Base-by-base conservation (phyloP, 2,797 vertebrate species). In the Telmatherina bonti region DNA sequence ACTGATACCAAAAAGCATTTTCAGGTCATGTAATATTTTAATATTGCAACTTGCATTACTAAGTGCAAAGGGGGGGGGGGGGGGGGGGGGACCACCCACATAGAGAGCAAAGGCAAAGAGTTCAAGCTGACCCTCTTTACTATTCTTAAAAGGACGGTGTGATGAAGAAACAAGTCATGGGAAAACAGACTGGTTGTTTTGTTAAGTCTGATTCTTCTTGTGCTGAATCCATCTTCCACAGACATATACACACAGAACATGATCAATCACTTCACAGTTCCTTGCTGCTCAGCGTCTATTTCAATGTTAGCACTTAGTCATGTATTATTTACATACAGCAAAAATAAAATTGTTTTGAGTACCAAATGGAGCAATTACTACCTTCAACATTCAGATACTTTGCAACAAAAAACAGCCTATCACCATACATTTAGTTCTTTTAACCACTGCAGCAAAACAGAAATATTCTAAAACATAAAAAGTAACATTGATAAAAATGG, bases 1-100 rank as follows among this genome's bases (percentile, higher is more conserved):
- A 76, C 7, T 45, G 59, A 83, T 49, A 70, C 71, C 15, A 13
- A 9, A n/a, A 45, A 56, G 13, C 33, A 51, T 68, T 88, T 89
- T 87, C 49, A 81, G 57, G 84, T 80, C 3, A 78, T 91, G 91
- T 90, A 89, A 91, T 91, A 87, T 38, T 15, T 38, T 38, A 38
- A 91, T 91, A 87, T 88, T 86, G 83, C 85, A 87, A 86, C 78
- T 85, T 79, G 85, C 81, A 90, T 86, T 87, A 87, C 47, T 70
- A 67, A 88, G 81, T 84, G 63, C 75, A 81, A 79, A n/a, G 89
- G 63, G 76, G 29, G 18, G 1, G 6, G 18, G 9, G 18, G 10
- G 5, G 11, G 11, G 36, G 13, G 33, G 13, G 4, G 10, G 31
- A 31, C 76, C 83, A 85, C 79, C 74, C 70, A 89, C 70, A 84